Evolutionary conservation across 2,888 invertebrate species (phyloP).

Genomic region (Caenorhabditis sp.): DNA sequence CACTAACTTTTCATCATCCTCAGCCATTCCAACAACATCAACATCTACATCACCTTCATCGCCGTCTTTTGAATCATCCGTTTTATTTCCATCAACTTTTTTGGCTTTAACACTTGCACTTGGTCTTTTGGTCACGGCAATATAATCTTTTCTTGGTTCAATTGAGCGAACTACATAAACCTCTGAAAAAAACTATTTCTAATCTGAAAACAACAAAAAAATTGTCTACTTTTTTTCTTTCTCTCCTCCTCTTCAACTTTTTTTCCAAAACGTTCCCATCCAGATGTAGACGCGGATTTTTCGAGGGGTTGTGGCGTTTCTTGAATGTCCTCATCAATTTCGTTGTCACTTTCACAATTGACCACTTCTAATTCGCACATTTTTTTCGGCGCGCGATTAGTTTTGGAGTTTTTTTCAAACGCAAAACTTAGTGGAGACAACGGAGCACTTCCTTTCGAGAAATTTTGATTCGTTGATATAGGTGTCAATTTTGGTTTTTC

Average conservation of each 20-base stretch:
- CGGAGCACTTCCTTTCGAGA: not conserved
- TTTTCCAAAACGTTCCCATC: slow-evolving; percentile 34
- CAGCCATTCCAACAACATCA: slow-evolving; percentile 29
- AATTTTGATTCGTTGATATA: no score
- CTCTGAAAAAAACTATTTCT: slow-evolving; percentile 9
- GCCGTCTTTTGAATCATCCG: not conserved
- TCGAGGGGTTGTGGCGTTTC: slow-evolving; percentile 8
- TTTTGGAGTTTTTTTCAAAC: not conserved
- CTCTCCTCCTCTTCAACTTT: slow-evolving; percentile 2
- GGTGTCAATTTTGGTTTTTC: no score
- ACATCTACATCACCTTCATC: slow-evolving; percentile 18
- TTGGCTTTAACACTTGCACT: not conserved
- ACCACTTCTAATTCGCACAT: not conserved
- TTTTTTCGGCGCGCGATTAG: no score
- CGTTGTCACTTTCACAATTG: not conserved
- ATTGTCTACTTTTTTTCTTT: slow-evolving; percentile 4
- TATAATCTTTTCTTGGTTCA: not conserved
- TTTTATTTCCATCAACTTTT: not conserved
- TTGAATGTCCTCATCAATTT: not conserved
- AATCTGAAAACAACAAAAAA: no score
- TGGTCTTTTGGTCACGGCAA: not conserved
- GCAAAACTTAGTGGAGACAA: not conserved
- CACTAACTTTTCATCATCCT: slow-evolving; percentile 15
- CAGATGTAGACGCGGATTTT: slow-evolving; percentile 22
- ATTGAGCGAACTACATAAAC: slow-evolving; percentile 16